Conservation (phyloP, 1,140 invertebrate species). For the Drosophila bifasciata region DNA sequence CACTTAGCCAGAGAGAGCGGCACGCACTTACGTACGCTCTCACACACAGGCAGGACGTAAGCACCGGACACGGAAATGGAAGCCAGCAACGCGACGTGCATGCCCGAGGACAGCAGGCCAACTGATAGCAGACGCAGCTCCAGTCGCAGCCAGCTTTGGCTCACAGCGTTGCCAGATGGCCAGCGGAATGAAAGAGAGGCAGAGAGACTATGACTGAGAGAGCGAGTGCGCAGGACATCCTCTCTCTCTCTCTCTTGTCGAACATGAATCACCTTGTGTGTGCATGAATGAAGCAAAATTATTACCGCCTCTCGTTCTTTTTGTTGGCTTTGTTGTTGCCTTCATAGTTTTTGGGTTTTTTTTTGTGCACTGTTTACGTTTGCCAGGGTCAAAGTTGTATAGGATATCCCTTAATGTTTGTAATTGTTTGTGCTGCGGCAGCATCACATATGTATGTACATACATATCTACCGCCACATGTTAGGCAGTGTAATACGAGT, state of each 20-base stretch:
- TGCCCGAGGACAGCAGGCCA: conserved; percentile 57
- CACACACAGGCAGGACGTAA: conserved; percentile 19
- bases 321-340: conserved; percentile 3
- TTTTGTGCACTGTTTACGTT: conserved; percentile 66
- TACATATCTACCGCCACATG: conserved; percentile 41
- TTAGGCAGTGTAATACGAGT: conserved; percentile 32
- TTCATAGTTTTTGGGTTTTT: conserved; percentile 12
- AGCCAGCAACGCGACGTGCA: conserved; percentile 50
- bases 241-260: conserved; percentile 4
- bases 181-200: conserved; percentile 6
- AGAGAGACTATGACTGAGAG: conserved; percentile 1
- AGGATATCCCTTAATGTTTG: conserved; percentile 72
- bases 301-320: conserved; percentile 23
- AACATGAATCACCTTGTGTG: conserved; percentile 44
- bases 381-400: conserved; percentile 72
- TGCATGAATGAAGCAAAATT: conserved; percentile 66
- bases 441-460: too few species aligned
- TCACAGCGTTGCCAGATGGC: conserved; percentile 49
- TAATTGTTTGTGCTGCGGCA: conserved; percentile 66
- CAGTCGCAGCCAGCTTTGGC: background rate
- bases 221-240: too few species aligned
- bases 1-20: conserved; percentile 10
- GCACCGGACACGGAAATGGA: conserved; percentile 6
- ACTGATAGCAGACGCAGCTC: conserved; percentile 62
- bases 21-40: conserved; percentile 9